These are phyloP conservation scores for Drosophila dives DNA, from an alignment of 2,888 invertebrate species.

Conservation along the genomic window DNA sequence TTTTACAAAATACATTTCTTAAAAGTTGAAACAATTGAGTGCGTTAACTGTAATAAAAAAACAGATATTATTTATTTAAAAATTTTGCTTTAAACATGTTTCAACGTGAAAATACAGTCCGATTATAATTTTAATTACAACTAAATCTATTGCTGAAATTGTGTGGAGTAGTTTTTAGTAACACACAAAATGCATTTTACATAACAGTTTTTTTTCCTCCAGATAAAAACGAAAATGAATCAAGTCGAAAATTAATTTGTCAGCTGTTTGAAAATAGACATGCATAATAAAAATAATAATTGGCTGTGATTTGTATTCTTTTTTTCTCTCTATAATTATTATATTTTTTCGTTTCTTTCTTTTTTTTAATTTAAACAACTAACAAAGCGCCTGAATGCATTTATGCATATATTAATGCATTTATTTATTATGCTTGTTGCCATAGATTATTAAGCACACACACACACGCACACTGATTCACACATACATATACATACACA, in stretches of 20 bases:
- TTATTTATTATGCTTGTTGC: conserved; percentile 54
- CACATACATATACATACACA: conserved; percentile 17
- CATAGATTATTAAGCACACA: conserved; percentile 37
- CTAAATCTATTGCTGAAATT: conserved; percentile 8
- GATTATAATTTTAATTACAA: conserved; percentile 15
- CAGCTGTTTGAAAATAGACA: conserved; percentile 16
- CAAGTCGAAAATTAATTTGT: conserved; percentile 46
- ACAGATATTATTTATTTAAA: too few relatives aligned
- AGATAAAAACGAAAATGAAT: conserved; percentile 63
- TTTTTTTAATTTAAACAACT: conserved; percentile 63
- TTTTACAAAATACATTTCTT: too few relatives aligned
- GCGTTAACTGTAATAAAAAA: too few relatives aligned
- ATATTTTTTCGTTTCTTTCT: background rate
- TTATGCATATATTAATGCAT: conserved; percentile 40
- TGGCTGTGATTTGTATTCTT: conserved; percentile 49
- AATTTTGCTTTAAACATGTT: background rate
- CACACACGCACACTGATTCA: conserved; percentile 1
- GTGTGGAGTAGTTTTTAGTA: conserved; percentile 24
- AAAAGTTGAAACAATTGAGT: too few relatives aligned
- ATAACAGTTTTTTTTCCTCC: conserved; percentile 26
- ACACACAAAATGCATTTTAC: conserved; percentile 2
- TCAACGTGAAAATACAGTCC: background rate
- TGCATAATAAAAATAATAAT: conserved; percentile 24
- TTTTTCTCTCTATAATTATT: conserved; percentile 16
- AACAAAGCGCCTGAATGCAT: conserved; percentile 70